Base-by-base conservation (phyloP, 2,888 invertebrate species). In the Drosophila melanosoma region DNA sequence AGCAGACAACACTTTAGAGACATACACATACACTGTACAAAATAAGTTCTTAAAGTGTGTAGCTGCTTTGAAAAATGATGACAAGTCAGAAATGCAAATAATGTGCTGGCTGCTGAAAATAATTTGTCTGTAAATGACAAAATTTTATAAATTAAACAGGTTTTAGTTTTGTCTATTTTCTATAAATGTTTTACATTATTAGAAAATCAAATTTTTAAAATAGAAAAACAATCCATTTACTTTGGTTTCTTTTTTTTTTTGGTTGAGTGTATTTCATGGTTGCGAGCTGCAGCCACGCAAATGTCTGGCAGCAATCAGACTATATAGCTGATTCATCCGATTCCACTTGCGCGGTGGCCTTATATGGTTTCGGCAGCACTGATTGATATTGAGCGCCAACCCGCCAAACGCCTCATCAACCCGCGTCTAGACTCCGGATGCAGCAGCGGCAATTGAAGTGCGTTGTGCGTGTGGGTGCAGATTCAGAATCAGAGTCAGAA, bases 251-350 rank as follows among this genome's bases (percentile, higher is more conserved):
- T 51, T 32, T 49, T 29, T 49, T 29, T 29, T 2, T 17, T 49
- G 29, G 7, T 8, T 11, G 51, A 29, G 29, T 32, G n/a, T n/a
- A 32, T 32, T 26, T 36, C 17, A 23, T 36, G 53, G 15, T 17
- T 35, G 45, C 23, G 17, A 49, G 10, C 2, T 35, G 29, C 56
- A 63, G 69, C 75, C 72, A 76, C 76, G 63, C 76, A 71, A 67
- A 68, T 76, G 78, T 77, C 77, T 78, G 66, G 66, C 53, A 45
- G 51, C 65, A 48, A 52, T 52, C 74, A 77, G 78, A 77, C 77
- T 56, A 20, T 26, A 29, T 20, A 38, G 42, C 58, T 78, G 79
- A 78, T 70, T 78, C 74, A 78, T 69, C 63, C 45, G 61, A 38
- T 17, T 23, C 10, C 49, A 59, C 40, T 69, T 35, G 38, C 67